Evolutionary conservation across 2,797 vertebrate genomes (phyloP), one percentile per base, ranked within the genome.

Genomic region (Ctenopoma multispine): DNA sequence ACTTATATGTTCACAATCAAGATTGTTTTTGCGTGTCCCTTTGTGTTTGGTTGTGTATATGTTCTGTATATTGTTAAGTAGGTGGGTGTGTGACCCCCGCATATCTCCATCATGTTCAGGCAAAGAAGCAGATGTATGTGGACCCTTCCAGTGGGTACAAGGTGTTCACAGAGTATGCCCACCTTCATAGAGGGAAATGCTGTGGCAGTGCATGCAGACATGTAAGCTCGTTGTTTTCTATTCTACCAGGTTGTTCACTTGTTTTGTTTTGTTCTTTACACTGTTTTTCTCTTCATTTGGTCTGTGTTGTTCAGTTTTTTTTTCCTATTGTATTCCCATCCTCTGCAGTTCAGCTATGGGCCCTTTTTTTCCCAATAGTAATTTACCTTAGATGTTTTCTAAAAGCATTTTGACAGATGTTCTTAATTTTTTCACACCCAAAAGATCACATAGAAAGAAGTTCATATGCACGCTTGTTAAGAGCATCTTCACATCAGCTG

Each of bases 181-280:
- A 92, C 91, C 93, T 90, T 87, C 92, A 88, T 87, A 94, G 95
- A 80, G 95, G 95, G 24, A 81, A 72, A 47, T 96, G 95, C 87
- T 95, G 94, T 5, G 96, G 95, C 66, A 95, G 79, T 51, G 95
- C 94, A 0, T 93, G 94, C 92, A 94, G 94, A 93, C 95, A 94
- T 15, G 96, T 97, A 86, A 96, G 96, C 93, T 66, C 77, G 75
- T 70, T 84, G 55, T 72, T 77, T 63, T 77, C 34, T 41, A 4
- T 63, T 69, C 31, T 17, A 40, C 47, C 48, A 29, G 46, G 14
- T 63, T 75, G 23, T 76, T 55, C 81, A 53, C 47, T 66, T 21
- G 31, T 81, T 66, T 47, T 60, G 3, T 55, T 41, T n/a, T 46
- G 23, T 27, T 14, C 24, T 24, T 24, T 24, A 24, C 14, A 3